Base-by-base conservation (phyloP, 1,140 invertebrate genomes). In the Lycorma delicatula region DNA sequence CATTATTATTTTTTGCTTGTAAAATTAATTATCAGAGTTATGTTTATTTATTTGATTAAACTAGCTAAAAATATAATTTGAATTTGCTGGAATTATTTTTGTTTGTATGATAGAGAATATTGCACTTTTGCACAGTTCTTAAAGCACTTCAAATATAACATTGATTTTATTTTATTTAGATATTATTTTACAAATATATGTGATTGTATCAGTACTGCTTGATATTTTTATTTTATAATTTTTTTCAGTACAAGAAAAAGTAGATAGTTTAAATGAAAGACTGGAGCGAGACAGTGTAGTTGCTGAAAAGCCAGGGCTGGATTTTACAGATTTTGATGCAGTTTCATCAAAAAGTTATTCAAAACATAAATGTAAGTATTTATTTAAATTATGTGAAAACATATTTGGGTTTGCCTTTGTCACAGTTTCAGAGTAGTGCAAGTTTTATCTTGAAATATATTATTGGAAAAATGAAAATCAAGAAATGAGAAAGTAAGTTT, bases 211-310 rank as follows among this genome's bases (percentile, higher is more conserved):
- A 31, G 6, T 31, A 31, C 13, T 31, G 6, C 6, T 13, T 48
- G 34, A 60, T 3, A 58, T 58, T 47, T 27, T 54, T 49, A 41
- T 46, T 50, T 27, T 46, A n/a, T 64, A 54, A 49, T 63, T 56
- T 59, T 58, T 79, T 81, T 61, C 67, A 93, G 90, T 94, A 58
- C 90, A 92, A 76, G 90, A 94, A 67, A 93, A 93, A 72, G 79
- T 95, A 54, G 91, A 95, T 47, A 68, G 79, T 49, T 70, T 91
- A 44, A 89, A 84, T 75, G 89, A 91, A 66, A 81, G 79, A 70
- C 67, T 89, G 31, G 86, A 89, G 70, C 77, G 81, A 68, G 85
- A 87, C 71, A 81, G 79, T 60, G 82, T 79, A 69, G 73, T 78
- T 31, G 79, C 80, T 51, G 85, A 87, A 58, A 83, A 84, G 71